Conservation (phyloP, 2,113 vertebrate species). For the Hypocryptadius cinnamomeus region DNA sequence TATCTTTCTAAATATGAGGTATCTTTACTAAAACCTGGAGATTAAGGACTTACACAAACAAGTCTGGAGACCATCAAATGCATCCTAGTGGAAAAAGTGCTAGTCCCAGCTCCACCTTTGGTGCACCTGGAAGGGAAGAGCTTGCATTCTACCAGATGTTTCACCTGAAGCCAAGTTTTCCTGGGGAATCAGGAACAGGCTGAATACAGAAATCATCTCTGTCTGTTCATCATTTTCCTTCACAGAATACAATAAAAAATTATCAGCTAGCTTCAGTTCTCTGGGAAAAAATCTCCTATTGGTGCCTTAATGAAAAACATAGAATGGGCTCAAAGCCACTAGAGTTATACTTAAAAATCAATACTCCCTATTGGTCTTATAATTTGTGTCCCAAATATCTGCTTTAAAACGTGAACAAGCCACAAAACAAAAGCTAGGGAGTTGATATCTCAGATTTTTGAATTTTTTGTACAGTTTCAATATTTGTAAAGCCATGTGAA, state of each 20-base stretch:
- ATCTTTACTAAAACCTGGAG: not conserved
- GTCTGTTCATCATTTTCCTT: not conserved
- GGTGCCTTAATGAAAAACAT: slow-evolving; percentile 52
- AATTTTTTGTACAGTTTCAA: not conserved
- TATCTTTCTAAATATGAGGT: not conserved
- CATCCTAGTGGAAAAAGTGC: not conserved
- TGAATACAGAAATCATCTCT: not conserved
- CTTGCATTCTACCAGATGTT: not conserved
- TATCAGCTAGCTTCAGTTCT: not conserved
- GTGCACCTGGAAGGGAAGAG: not conserved
- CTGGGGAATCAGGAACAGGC: not conserved
- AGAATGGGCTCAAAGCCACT: slow-evolving; percentile 19
- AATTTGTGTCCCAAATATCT: slow-evolving; percentile 48
- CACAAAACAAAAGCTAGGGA: not conserved
- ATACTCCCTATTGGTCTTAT: slow-evolving; percentile 30
- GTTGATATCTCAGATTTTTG: not conserved
- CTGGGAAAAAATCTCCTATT: not conserved
- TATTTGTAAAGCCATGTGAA: not conserved
- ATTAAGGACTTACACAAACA: not conserved
- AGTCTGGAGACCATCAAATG: not conserved
- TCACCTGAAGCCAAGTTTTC: not conserved
- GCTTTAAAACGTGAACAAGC: not conserved
- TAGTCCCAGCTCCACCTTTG: not conserved
- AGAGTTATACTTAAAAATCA: slow-evolving; percentile 44
- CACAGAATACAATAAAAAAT: slow-evolving; percentile 2